Conservation (phyloP, 2,888 invertebrate species). For the Trissolcus japonicus region DNA sequence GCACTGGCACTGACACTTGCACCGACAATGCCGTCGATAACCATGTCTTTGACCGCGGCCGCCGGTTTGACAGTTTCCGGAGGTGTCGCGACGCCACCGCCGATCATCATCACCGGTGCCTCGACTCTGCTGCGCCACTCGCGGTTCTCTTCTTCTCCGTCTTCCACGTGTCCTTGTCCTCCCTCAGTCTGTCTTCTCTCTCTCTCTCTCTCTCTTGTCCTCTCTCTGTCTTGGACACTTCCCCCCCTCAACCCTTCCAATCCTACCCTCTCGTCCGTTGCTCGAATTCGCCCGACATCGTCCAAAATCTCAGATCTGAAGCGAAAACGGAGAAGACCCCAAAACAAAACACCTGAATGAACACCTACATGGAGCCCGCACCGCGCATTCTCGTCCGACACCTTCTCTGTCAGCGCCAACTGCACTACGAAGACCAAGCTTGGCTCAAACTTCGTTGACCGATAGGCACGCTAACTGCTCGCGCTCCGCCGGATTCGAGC, state of each 20-base stretch:
- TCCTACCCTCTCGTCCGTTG: conserved; percentile 37
- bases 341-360: conserved; percentile 4
- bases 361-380: conserved; percentile 6
- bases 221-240: not conserved
- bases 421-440: conserved; percentile 14
- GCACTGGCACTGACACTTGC: conserved; percentile 73
- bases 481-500: conserved; percentile 75
- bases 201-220: conserved; percentile 5
- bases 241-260: conserved; percentile 15
- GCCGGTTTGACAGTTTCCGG: conserved; percentile 72
- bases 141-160: conserved; percentile 14
- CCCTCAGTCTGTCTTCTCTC: not conserved
- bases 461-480: conserved; percentile 66
- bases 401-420: conserved; percentile 18
- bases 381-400: conserved; percentile 16
- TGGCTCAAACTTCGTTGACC: conserved; percentile 24
- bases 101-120: conserved; percentile 74
- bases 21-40: conserved; percentile 72
- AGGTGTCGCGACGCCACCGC: conserved; percentile 72
- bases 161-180: conserved; percentile 9
- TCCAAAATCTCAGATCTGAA: conserved; percentile 12
- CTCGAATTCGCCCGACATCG: conserved; percentile 12
- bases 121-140: conserved; percentile 50
- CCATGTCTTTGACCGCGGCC: conserved; percentile 71
- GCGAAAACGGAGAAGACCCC: conserved; percentile 8